Conservation (phyloP, 2,888 invertebrate genomes). For the Drosophila lacicola region DNA sequence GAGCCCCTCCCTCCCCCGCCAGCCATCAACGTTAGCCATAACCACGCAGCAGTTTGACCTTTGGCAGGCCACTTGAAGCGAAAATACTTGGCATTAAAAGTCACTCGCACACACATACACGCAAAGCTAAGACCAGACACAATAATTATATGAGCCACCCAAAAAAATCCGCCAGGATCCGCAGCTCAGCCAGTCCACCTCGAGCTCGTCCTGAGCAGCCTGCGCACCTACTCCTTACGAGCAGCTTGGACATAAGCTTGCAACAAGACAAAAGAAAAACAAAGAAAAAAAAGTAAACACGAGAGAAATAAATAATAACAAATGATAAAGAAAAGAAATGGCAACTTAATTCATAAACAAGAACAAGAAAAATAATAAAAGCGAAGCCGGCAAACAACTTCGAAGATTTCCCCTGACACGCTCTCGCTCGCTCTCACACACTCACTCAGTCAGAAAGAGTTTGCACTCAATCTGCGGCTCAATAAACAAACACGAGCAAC, state of each 20-base stretch:
- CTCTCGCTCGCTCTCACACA: constrained; percentile 9
- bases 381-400: constrained; percentile 34
- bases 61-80: constrained; percentile 46
- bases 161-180: constrained; percentile 29
- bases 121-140: constrained; percentile 54
- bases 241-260: constrained; percentile 18
- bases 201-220: background rate
- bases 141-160: constrained; percentile 58
- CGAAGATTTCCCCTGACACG: constrained; percentile 34
- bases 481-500: constrained; percentile 50
- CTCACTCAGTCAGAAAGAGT: background rate
- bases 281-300: background rate
- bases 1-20: background rate
- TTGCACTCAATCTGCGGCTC: constrained; percentile 73
- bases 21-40: background rate
- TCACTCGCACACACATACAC: constrained; percentile 16
- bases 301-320: constrained; percentile 27
- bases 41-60: constrained; percentile 38
- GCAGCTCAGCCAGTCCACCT: background rate
- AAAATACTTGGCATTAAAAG: constrained; percentile 11
- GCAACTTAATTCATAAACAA: constrained; percentile 51
- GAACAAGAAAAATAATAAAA: constrained; percentile 24
- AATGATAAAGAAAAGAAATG: constrained; percentile 8
- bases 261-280: constrained; percentile 7
- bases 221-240: background rate